Conservation (phyloP, 2,113 vertebrate genomes). For the Madoqua kirkii region DNA sequence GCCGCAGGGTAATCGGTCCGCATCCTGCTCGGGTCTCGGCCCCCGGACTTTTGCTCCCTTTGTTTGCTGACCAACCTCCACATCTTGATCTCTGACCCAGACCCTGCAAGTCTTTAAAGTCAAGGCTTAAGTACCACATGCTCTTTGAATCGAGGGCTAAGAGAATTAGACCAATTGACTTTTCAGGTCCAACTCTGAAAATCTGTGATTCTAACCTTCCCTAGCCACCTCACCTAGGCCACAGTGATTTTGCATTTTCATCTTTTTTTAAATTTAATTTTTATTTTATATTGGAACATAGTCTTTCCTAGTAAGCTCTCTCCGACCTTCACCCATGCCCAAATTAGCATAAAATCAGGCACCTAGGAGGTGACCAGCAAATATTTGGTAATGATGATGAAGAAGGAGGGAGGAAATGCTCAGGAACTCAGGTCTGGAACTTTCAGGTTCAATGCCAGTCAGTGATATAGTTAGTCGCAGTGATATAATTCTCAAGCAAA, state of each 20-base stretch:
- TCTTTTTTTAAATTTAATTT: not conserved
- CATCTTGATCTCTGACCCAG: not conserved
- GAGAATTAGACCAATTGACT: not conserved
- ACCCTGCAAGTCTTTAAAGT: not conserved
- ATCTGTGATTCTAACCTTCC: not conserved
- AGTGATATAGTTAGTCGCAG: not conserved
- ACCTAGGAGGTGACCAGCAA: not conserved
- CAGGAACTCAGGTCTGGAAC: not conserved
- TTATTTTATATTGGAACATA: not conserved
- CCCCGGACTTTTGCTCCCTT: not conserved
- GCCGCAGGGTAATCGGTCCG: not conserved
- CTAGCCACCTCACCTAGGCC: not conserved
- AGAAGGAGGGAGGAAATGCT: not conserved
- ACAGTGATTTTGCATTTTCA: constrained; percentile 36
- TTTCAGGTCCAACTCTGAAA: not conserved
- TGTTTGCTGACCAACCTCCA: not conserved
- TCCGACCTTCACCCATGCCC: rapidly evolving
- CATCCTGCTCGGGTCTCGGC: rapidly evolving
- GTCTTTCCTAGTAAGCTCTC: not conserved
- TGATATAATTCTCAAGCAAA: constrained; percentile 7
- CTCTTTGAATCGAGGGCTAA: not conserved
- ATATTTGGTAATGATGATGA: not conserved
- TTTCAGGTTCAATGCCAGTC: not conserved
- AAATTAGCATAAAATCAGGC: not conserved
- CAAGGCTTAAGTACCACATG: not conserved